Evolutionary conservation across 2,888 invertebrate species (phyloP).

Genomic region (Scaptomyza tumidula): DNA sequence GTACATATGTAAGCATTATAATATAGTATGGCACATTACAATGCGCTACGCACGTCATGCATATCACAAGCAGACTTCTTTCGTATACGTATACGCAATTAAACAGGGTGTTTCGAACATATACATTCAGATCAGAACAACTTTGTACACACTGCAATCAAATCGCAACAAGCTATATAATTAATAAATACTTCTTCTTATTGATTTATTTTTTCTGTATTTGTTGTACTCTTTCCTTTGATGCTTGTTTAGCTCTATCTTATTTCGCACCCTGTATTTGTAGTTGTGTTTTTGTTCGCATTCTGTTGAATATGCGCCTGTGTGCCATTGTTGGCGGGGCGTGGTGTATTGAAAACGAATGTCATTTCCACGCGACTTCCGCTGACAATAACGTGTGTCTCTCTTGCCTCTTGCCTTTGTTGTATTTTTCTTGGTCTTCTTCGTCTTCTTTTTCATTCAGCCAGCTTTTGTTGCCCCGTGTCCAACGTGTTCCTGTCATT

Average conservation of each 20-base stretch:
- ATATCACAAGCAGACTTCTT: slow-evolving; percentile 57
- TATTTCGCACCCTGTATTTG: slow-evolving; percentile 23
- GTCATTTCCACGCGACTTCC: slow-evolving; percentile 76
- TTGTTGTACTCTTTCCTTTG: too few relatives aligned
- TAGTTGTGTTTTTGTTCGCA: slow-evolving; percentile 1
- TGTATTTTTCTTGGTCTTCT: slow-evolving; percentile 10
- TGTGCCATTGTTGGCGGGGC: slow-evolving; percentile 43
- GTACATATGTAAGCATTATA: slow-evolving; percentile 18
- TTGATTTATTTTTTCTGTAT: too few relatives aligned
- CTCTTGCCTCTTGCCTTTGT: not conserved
- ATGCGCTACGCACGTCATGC: slow-evolving; percentile 53
- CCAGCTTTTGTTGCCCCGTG: slow-evolving; percentile 17
- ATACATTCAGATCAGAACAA: not conserved
- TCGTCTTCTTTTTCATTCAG: not conserved
- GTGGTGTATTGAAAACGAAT: slow-evolving; percentile 65
- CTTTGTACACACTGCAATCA: not conserved
- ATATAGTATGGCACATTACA: slow-evolving; percentile 38
- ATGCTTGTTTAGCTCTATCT: too few relatives aligned
- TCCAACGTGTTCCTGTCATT: slow-evolving; percentile 9
- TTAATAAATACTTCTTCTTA: too few relatives aligned
- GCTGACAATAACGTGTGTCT: slow-evolving; percentile 45
- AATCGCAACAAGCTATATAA: too few relatives aligned
- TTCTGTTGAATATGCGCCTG: slow-evolving; percentile 6
- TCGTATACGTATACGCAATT: slow-evolving; percentile 5
- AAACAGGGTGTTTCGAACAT: slow-evolving; percentile 55